Evolutionary conservation across 2,797 vertebrate species (phyloP), one percentile per base, ranked within the genome.

Genomic region (Pteronotus mesoamericanus): DNA sequence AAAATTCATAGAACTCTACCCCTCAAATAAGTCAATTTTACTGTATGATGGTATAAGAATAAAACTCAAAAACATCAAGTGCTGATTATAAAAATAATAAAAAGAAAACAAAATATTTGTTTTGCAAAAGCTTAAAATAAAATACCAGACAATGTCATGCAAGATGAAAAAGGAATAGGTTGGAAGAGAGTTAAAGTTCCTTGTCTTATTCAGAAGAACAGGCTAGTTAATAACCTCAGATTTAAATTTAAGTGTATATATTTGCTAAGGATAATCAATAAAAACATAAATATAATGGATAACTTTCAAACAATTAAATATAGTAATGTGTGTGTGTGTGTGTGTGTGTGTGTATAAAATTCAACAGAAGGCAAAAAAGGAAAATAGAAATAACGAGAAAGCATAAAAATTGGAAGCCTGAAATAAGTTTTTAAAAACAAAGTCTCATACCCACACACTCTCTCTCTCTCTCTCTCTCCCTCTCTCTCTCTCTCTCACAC

Each of bases 381-480:
- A 51, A 77, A 86, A 53, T 46, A 48, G n/a, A 88, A 94, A 37
- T 42, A 86, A 85, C 88, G 44, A 84, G 24, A 59, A 90, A 74
- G 19, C 3, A 57, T 37, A 66, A 72, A 92, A 88, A 51, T 42
- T 42, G 42, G 57, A 89, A 71, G 11, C n/a, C 29, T 64, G 80
- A 85, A 51, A 32, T 86, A 86, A 83, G 19, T 79, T 93, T 29
- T 66, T 79, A 79, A 66, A 95, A 85, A 71, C 37, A 89, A 84
- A 83, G 15, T 32, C 10, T 11, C 10, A 48, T 48, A 11, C n/a
- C n/a, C n/a, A n/a, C n/a, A n/a, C n/a, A n/a, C n/a, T n/a, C n/a
- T n/a, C n/a, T n/a, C n/a, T n/a, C n/a, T n/a, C n/a, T n/a, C n/a
- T n/a, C n/a, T n/a, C n/a, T n/a, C n/a, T n/a, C n/a, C n/a, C n/a